Conservation (phyloP, 2,113 vertebrate genomes). For the Chaetorhynchus papuensis region DNA sequence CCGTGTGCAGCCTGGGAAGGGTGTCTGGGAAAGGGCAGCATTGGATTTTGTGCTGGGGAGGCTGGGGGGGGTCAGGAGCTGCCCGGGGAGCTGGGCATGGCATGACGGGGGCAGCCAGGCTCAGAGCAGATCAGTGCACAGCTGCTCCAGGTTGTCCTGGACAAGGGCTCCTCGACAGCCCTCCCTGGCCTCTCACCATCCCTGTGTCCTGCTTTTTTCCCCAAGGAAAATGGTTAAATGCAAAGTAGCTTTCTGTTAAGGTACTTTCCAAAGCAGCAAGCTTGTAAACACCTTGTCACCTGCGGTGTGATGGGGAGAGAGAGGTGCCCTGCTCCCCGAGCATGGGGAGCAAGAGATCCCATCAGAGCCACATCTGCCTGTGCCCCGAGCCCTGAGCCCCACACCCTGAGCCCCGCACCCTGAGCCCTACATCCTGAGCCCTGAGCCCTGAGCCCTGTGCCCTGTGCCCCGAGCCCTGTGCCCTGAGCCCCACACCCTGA, state of each 20-base stretch:
- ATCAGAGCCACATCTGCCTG: background rate
- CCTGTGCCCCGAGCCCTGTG: rapidly evolving
- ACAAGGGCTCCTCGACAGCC: background rate
- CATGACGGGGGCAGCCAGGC: rapidly evolving
- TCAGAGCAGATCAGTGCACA: rapidly evolving
- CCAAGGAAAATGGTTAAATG: background rate
- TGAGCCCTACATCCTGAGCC: background rate
- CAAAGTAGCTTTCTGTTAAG: background rate
- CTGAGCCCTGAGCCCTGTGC: rapidly evolving
- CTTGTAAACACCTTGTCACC: background rate
- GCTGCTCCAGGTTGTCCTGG: background rate
- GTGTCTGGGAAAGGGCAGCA: background rate
- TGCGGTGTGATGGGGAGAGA: background rate
- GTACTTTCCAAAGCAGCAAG: background rate
- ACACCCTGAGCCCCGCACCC: rapidly evolving
- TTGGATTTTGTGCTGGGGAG: background rate
- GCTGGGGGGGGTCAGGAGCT: background rate
- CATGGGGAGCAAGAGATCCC: rapidly evolving
- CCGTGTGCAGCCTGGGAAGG: background rate
- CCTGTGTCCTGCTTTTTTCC: background rate
- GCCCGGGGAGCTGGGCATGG: rapidly evolving
- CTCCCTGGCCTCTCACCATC: background rate
- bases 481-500: no score
- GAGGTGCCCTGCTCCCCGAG: rapidly evolving
- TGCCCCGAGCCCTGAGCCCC: rapidly evolving